Conservation (phyloP, 2,888 invertebrate species). For the Eumerus sabulonum region DNA sequence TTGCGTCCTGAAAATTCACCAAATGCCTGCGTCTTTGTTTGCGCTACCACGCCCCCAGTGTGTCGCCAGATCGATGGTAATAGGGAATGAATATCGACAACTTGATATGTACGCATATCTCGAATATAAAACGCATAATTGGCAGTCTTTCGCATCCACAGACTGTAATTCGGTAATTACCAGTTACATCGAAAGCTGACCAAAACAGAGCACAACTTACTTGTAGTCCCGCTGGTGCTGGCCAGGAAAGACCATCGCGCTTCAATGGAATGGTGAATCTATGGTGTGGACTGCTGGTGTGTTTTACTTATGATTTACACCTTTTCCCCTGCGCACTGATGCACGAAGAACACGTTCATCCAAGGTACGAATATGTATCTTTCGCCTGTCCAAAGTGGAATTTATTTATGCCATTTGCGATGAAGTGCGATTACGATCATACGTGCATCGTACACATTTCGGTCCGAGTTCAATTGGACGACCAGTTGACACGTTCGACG, state of each 20-base stretch:
- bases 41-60: too few species aligned
- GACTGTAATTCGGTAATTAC: conserved; percentile 61
- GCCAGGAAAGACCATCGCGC: conserved; percentile 54
- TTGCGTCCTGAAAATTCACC: conserved; percentile 51
- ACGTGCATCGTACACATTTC: conserved; percentile 30
- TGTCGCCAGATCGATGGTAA: neutral
- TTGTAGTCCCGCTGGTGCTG: conserved; percentile 35
- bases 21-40: conserved; percentile 58
- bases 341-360: conserved; percentile 31
- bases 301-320: conserved; percentile 68
- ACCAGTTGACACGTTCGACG: conserved; percentile 32
- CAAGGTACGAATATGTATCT: conserved; percentile 2
- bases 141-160: conserved; percentile 56
- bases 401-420: conserved; percentile 62
- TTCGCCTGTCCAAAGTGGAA: conserved; percentile 27
- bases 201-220: conserved; percentile 49
- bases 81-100: conserved; percentile 9
- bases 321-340: conserved; percentile 37
- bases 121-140: conserved; percentile 62
- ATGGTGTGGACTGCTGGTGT: conserved; percentile 31
- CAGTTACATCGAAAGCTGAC: conserved; percentile 43
- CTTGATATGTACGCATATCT: conserved; percentile 53
- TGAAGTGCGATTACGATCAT: conserved; percentile 56
- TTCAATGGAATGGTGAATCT: conserved; percentile 5
- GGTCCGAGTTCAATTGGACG: conserved; percentile 20